These are phyloP conservation scores for Macropus fuliginosus DNA, from an alignment of 2,797 vertebrate genomes.

Conservation along the genomic window DNA sequence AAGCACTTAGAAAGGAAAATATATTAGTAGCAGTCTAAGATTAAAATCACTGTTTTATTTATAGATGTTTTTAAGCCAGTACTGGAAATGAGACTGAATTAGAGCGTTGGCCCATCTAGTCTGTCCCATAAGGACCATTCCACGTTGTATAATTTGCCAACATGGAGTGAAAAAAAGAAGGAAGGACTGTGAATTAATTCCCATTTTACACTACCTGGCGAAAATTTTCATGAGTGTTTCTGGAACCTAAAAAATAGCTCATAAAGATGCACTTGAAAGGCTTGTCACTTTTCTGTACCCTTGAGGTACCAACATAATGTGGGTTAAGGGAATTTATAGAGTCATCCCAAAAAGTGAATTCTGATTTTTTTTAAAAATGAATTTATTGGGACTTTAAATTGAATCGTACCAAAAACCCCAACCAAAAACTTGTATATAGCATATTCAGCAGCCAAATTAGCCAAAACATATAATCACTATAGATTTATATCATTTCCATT, in stretches of 20 bases:
- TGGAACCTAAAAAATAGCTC: not conserved
- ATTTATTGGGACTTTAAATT: not conserved
- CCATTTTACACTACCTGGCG: not conserved
- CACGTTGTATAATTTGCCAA: not conserved
- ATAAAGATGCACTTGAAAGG: not conserved
- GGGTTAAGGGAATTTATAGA: not conserved
- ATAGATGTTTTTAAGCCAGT: conserved; percentile 37
- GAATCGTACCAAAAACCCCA: not conserved
- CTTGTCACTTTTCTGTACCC: conserved; percentile 18
- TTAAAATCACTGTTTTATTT: conserved; percentile 63
- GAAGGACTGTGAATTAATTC: conserved; percentile 48
- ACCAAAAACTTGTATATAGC: not conserved
- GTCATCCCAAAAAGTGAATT: not conserved
- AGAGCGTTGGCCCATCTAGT: conserved; percentile 34
- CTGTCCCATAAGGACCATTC: not conserved
- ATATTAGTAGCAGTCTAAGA: conserved; percentile 57
- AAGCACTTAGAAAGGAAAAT: conserved; percentile 61
- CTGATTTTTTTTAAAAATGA: not conserved
- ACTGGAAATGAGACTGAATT: conserved; percentile 59
- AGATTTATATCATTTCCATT: not conserved
- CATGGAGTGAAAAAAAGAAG: conserved; percentile 58
- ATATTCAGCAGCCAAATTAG: not conserved
- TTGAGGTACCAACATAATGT: not conserved
- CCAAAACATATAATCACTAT: not conserved
- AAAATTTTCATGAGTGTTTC: conserved; percentile 19